A percentile compares a stretch with the other conserved stretches of the same genome.
Evolutionary conservation across 2,888 invertebrate species (phyloP).

Genomic region (Epinotia bilunana): DNA sequence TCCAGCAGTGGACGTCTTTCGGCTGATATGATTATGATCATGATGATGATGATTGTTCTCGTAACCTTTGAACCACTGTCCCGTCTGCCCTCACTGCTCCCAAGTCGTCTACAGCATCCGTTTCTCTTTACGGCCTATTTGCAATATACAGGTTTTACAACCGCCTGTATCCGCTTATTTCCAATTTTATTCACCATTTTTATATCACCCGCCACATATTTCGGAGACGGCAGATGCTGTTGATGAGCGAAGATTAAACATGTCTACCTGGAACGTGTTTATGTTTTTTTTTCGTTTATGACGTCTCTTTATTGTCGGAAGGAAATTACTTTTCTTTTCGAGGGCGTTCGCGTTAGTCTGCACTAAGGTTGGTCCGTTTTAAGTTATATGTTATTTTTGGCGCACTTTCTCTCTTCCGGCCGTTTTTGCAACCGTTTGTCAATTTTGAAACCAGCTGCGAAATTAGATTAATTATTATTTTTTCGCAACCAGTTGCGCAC

Average conservation of each 20-base stretch:
- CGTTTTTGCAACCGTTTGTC: too few relatives aligned
- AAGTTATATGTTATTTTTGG: too few relatives aligned
- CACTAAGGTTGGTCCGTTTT: neutral
- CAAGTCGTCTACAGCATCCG: constrained; percentile 62
- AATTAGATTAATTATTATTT: too few relatives aligned
- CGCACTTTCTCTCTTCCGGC: too few relatives aligned
- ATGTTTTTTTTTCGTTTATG: constrained; percentile 44
- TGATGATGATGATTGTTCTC: too few relatives aligned
- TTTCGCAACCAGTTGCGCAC: too few relatives aligned
- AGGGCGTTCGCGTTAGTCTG: constrained; percentile 4
- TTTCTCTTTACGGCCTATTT: constrained; percentile 76
- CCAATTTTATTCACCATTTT: constrained; percentile 61
- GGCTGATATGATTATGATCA: too few relatives aligned
- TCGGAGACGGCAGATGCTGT: constrained; percentile 55
- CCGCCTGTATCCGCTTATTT: constrained; percentile 60
- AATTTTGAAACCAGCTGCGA: too few relatives aligned
- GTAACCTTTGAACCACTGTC: constrained; percentile 36
- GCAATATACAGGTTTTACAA: constrained; percentile 75
- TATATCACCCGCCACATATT: constrained; percentile 62
- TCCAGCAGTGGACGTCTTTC: too few relatives aligned
- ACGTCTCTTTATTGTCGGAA: constrained; percentile 37
- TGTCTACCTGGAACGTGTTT: constrained; percentile 47
- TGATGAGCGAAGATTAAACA: constrained; percentile 55
- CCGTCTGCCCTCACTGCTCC: constrained; percentile 47
- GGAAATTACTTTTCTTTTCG: constrained; percentile 44